Evolutionary conservation across 2,888 invertebrate species (phyloP), one percentile per base, ranked within the genome.

Genomic region (Laothoe populi): DNA sequence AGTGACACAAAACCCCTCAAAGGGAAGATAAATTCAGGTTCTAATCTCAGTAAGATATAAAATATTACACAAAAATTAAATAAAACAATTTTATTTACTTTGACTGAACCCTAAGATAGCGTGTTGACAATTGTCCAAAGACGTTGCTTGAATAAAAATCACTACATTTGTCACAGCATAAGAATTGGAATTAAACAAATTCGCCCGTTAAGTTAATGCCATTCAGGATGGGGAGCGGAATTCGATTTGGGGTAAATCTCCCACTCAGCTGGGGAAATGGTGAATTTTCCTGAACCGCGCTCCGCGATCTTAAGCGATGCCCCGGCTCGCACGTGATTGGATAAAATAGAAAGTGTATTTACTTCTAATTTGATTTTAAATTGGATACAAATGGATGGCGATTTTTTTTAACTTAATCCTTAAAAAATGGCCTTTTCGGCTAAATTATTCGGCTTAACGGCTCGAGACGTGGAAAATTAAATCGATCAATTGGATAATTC

Each of bases 121-220:
- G 45, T 45, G 59, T 59, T 59, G 59, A 59, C 44, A 53, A 49
- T 53, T 53, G 31, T 57, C 59, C 62, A 66, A 75, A 73, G 70
- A 84, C 86, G 83, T 65, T 67, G 74, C 61, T 77, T 75, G 88
- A 88, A 90, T 90, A 87, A 88, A 88, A 88, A 90, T 89, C 87
- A 87, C 84, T 85, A 90, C 88, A 89, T 92, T 90, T 87, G 88
- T 90, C 90, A 90, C 88, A 84, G 90, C 83, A 86, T 86, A 87
- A 88, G 89, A 90, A 91, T 91, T 86, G 88, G 90, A 91, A 92
- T 92, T 90, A 90, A 87, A 91, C 90, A 90, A 91, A 91, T 91
- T 91, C 90, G 88, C 84, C 87, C 88, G 90, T 92, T 90, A 91
- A 92, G 92, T 92, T 92, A 91, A 88, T 86, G 87, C 86, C 81